Evolutionary conservation across 2,797 vertebrate species (phyloP).

Genomic region (Pagetopsis macropterus): DNA sequence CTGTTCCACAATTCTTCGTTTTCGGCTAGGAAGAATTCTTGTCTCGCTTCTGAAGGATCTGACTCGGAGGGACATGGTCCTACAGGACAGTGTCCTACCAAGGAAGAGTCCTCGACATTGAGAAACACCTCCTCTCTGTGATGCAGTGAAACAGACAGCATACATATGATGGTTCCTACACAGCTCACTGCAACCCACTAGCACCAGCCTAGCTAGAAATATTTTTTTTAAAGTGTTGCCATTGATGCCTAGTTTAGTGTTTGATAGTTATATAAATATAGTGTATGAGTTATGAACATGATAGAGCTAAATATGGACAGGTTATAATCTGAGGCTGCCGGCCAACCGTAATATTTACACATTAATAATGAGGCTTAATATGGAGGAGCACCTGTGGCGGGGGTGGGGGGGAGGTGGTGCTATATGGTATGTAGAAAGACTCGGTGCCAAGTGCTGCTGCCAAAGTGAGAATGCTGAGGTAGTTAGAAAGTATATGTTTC

Average conservation of each 20-base stretch:
- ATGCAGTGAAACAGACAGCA: not conserved
- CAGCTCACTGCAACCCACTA: not conserved
- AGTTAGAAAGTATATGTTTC: slow-evolving; percentile 8
- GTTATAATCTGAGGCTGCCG: slow-evolving; percentile 38
- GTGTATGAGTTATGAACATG: slow-evolving; percentile 48
- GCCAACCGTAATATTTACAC: slow-evolving; percentile 63
- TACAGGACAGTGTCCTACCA: no score
- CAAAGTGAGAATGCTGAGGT: slow-evolving; percentile 33
- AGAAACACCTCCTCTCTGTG: no score
- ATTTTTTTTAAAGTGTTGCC: slow-evolving; percentile 31
- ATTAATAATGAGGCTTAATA: slow-evolving; percentile 50
- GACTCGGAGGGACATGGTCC: no score
- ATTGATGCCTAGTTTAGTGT: slow-evolving; percentile 37
- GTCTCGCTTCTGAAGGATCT: no score
- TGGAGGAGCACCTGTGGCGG: slow-evolving; percentile 7
- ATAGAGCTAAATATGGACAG: slow-evolving; percentile 62
- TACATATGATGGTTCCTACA: not conserved
- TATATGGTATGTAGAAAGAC: not conserved
- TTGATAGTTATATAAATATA: slow-evolving; percentile 48
- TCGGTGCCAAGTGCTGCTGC: slow-evolving; percentile 25
- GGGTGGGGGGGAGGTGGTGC: slow-evolving; percentile 3
- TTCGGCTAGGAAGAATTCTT: no score
- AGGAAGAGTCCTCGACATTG: no score
- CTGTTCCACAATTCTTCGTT: no score
- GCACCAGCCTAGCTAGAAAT: not conserved